A percentile compares a stretch with the other conserved stretches of the same genome.
phyloP scores from a whole-genome alignment of 2,888 invertebrate species.

The Eupithecia vulgata region DNA sequence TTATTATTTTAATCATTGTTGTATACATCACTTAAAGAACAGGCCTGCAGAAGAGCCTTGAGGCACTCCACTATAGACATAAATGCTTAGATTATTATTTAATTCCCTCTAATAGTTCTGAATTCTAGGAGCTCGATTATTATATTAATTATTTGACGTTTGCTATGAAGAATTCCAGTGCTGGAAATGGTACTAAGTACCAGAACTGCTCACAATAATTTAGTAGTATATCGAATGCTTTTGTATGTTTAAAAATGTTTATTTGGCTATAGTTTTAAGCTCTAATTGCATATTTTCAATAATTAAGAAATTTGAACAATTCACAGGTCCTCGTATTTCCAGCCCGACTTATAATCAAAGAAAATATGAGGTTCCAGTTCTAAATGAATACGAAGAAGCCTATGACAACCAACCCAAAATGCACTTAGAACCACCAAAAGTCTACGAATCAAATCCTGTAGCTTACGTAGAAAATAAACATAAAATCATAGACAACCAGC shows the following conservation, averaged over 20 bases:
- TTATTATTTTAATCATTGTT: not conserved
- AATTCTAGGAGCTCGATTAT: not conserved
- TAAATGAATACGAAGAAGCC: not conserved
- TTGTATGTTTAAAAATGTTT: not conserved
- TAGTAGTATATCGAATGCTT: not conserved
- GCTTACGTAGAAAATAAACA: not conserved
- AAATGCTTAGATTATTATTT: not conserved
- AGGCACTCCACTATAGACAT: not conserved
- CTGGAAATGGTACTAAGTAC: too few relatives aligned
- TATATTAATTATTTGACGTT: not conserved
- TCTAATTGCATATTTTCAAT: not conserved
- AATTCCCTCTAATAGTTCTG: not conserved
- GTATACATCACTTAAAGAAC: not conserved
- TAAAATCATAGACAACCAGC: not conserved
- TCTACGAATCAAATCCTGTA: not conserved
- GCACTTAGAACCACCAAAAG: not conserved
- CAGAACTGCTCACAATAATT: not conserved
- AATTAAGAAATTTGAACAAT: not conserved
- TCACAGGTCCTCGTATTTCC: constrained; percentile 1
- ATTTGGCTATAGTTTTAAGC: too few relatives aligned
- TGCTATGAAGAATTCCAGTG: not conserved
- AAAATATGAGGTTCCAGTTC: not conserved
- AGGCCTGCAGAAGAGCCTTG: not conserved
- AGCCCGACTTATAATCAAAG: not conserved
- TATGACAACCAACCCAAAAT: not conserved